phyloP scores from a whole-genome alignment of 53 echinoderm and acorn worm species.

The Crossaster papposus region DNA sequence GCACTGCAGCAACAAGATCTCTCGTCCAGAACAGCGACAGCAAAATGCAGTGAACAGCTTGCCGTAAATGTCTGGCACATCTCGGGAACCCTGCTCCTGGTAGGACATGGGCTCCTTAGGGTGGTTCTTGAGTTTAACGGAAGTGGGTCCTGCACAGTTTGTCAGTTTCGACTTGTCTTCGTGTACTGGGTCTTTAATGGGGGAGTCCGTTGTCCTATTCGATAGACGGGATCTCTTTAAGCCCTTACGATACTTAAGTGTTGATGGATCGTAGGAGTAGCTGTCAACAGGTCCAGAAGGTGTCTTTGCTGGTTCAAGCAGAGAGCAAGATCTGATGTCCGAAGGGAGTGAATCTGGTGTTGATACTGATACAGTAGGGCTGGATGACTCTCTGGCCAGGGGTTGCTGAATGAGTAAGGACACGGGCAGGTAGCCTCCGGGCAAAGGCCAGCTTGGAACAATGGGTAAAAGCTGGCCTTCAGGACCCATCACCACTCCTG shows the following conservation, averaged over 20 bases:
- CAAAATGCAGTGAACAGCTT: constrained; percentile 73
- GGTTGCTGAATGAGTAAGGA: constrained; percentile 31
- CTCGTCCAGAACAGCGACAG: constrained; percentile 75
- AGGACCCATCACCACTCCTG: constrained; percentile 57
- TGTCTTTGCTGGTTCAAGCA: constrained; percentile 26
- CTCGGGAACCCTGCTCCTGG: constrained; percentile 20
- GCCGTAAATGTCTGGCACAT: constrained; percentile 52
- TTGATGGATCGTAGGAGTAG: constrained; percentile 17
- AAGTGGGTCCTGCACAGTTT: constrained; percentile 69
- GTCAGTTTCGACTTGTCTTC: constrained; percentile 57
- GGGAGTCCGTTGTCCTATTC: constrained; percentile 31
- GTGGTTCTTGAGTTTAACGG: constrained; percentile 57
- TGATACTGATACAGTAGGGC: constrained; percentile 3
- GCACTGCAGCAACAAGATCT: constrained; percentile 85
- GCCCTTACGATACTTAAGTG: constrained; percentile 45
- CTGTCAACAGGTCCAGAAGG: constrained; percentile 24
- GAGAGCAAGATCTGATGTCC: constrained; percentile 23
- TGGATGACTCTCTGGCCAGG: constrained; percentile 25
- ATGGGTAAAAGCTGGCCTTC: constrained; percentile 57
- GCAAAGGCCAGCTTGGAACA: constrained; percentile 44
- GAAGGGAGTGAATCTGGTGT: neutral
- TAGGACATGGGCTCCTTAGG: constrained; percentile 19
- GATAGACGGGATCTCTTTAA: constrained; percentile 24
- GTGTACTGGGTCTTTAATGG: neutral
- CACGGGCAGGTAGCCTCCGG: constrained; percentile 22